Evolutionary conservation across 2,888 invertebrate genomes (phyloP), one percentile per base, ranked within the genome.

Genomic region (Coleophora flavipennella): DNA sequence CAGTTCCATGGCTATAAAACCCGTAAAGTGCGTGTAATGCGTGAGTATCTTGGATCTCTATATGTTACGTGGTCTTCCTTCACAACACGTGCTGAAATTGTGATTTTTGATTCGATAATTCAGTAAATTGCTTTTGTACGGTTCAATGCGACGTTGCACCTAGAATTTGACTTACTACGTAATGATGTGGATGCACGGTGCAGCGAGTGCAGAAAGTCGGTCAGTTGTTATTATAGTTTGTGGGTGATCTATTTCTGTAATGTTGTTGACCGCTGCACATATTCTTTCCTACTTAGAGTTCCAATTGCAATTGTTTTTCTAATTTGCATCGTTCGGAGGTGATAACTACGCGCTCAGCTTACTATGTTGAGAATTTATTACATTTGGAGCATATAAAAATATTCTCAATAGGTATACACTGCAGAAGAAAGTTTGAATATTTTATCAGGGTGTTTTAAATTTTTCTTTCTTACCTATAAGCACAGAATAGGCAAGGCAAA

Each of bases 201-300:
- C 20, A 20, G 20, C 48, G 55, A 41, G 49, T 51, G 49, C 51
- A 45, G 38, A 35, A 46, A 35, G 49, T 62, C 56, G 59, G 60
- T 58, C 60, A 57, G 61, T 64, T 42, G 43, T 50, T 72, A 73
- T 69, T 72, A 70, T 64, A 44, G 67, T 64, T 67, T 64, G 59
- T 68, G 64, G 71, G 69, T 62, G 67, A 63, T 65, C 73, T 77
- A 78, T 78, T 69, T 59, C 63, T 59, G 52, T 54, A 20, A 6
- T 20, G 20, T 20, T 20, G 20, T 20, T 20, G 20, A 20, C 20
- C 20, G 20, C 20, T 20, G 20, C 20, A 20, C 20, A 3, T n/a
- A n/a, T n/a, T 20, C 6, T 20, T 20, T 4, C 20, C 20, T n/a
- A n/a, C n/a, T n/a, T n/a, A n/a, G 20, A 20, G 6, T 20, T 20